Evolutionary conservation across 2,888 invertebrate genomes (phyloP).

Genomic region (Gisinianus flammeolus): DNA sequence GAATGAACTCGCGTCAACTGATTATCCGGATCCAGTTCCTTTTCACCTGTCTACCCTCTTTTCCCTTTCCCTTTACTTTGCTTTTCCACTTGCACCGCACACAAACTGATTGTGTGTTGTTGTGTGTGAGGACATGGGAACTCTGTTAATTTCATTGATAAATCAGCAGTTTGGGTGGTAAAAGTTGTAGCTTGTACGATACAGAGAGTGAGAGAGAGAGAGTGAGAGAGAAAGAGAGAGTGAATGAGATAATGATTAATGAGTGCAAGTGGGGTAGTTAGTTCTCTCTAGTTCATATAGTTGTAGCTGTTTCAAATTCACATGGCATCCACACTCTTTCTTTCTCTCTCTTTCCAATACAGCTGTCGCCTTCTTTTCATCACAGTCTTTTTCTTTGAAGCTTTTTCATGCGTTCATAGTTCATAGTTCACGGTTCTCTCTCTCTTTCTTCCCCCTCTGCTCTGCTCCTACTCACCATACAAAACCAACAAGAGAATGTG

Average conservation of each 20-base stretch:
- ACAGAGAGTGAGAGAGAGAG: too few relatives aligned
- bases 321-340: neutral
- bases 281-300: neutral
- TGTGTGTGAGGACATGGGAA: too few relatives aligned
- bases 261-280: neutral
- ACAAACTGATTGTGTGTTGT: too few relatives aligned
- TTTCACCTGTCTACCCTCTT: too few relatives aligned
- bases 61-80: too few relatives aligned
- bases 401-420: neutral
- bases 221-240: neutral
- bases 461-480: neutral
- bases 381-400: neutral
- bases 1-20: too few relatives aligned
- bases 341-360: constrained; percentile 4
- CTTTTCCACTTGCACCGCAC: too few relatives aligned
- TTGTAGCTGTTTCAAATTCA: neutral
- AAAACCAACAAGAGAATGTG: neutral
- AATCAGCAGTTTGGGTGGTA: neutral
- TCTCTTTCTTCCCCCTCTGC: neutral
- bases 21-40: too few relatives aligned
- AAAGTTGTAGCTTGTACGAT: neutral
- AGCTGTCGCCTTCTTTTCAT: constrained; percentile 14
- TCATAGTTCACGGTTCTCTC: neutral
- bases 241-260: constrained; percentile 13
- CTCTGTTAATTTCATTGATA: constrained; percentile 4